phyloP scores from a whole-genome alignment of 2,888 invertebrate genomes.

The Drosophila macrospina region DNA sequence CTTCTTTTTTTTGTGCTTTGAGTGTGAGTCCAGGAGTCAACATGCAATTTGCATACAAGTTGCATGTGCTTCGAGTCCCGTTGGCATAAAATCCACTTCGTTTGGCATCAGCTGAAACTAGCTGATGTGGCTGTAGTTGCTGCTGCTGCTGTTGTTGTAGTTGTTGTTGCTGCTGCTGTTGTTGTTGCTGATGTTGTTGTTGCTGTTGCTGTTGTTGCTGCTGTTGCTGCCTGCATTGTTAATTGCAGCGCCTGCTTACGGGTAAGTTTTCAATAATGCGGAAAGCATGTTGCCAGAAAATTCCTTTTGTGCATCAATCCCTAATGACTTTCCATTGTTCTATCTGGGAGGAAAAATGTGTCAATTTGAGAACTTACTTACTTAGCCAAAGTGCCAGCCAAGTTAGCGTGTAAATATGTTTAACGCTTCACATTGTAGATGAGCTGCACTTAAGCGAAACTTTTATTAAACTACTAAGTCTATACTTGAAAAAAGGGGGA shows the following conservation, averaged over 20 bases:
- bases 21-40: slow-evolving; percentile 33
- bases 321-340: slow-evolving; percentile 71
- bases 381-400: slow-evolving; percentile 56
- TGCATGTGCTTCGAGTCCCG: slow-evolving; percentile 54
- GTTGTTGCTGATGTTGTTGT: slow-evolving; percentile 18
- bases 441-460: slow-evolving; percentile 51
- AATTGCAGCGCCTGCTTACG: slow-evolving; percentile 68
- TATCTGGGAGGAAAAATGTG: slow-evolving; percentile 48
- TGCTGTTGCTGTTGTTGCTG: slow-evolving; percentile 23
- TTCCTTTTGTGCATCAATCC: slow-evolving; percentile 63
- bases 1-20: background rate
- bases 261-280: slow-evolving; percentile 76
- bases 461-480: slow-evolving; percentile 41
- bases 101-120: slow-evolving; percentile 42
- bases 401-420: slow-evolving; percentile 67
- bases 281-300: slow-evolving; percentile 61
- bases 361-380: slow-evolving; percentile 68
- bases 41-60: slow-evolving; percentile 77
- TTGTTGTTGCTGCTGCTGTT: background rate
- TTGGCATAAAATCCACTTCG: slow-evolving; percentile 71
- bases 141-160: background rate
- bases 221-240: slow-evolving; percentile 43
- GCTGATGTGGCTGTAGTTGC: slow-evolving; percentile 10
- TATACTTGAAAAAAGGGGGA: background rate
- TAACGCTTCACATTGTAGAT: slow-evolving; percentile 45